Percentiles rank a stretch among this genome's conserved stretches.
Evolutionary conservation across 2,888 invertebrate genomes (phyloP).

Genomic region (Lepas anatifera): DNA sequence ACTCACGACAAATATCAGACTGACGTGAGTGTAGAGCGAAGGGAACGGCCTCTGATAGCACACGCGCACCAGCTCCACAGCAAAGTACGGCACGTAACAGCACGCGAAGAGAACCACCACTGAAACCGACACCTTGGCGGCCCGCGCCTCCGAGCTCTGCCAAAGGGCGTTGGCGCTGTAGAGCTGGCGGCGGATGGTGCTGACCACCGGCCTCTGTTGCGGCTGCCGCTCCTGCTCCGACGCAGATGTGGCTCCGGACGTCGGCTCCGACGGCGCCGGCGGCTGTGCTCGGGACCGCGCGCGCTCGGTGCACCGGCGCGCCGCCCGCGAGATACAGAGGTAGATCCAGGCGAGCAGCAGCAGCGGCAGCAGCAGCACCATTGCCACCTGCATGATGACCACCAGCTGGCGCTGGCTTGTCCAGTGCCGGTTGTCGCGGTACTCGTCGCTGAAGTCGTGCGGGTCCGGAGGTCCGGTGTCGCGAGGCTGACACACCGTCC

Average conservation of each 20-base stretch:
- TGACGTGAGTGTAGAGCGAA: slow-evolving; percentile 29
- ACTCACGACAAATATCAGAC: slow-evolving; percentile 42
- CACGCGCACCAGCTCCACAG: slow-evolving; percentile 3
- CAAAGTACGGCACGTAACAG: slow-evolving; percentile 44
- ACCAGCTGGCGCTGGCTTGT: slow-evolving; percentile 19
- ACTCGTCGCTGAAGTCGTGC: slow-evolving; percentile 9
- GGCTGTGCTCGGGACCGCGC: slow-evolving; percentile 32
- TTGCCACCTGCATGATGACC: slow-evolving; percentile 18
- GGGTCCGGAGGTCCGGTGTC: neutral
- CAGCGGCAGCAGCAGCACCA: slow-evolving; percentile 32
- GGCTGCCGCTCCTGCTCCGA: neutral
- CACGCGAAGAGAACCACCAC: slow-evolving; percentile 55
- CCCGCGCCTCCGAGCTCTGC: slow-evolving; percentile 76
- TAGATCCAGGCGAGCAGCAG: slow-evolving; percentile 55
- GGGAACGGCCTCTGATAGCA: slow-evolving; percentile 17
- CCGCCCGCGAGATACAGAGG: slow-evolving; percentile 59
- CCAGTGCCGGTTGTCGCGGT: slow-evolving; percentile 12
- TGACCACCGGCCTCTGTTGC: slow-evolving; percentile 34
- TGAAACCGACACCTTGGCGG: slow-evolving; percentile 70
- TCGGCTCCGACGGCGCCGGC: neutral
- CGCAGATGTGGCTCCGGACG: neutral
- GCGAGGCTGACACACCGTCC: neutral
- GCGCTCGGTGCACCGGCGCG: slow-evolving; percentile 54
- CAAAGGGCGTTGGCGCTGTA: slow-evolving; percentile 71
- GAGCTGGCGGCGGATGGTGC: slow-evolving; percentile 60